Percentiles rank a stretch among this genome's conserved stretches.
These are phyloP conservation scores for Charanyca ferruginea DNA, from an alignment of 2,888 invertebrate genomes.

Conservation along the genomic window DNA sequence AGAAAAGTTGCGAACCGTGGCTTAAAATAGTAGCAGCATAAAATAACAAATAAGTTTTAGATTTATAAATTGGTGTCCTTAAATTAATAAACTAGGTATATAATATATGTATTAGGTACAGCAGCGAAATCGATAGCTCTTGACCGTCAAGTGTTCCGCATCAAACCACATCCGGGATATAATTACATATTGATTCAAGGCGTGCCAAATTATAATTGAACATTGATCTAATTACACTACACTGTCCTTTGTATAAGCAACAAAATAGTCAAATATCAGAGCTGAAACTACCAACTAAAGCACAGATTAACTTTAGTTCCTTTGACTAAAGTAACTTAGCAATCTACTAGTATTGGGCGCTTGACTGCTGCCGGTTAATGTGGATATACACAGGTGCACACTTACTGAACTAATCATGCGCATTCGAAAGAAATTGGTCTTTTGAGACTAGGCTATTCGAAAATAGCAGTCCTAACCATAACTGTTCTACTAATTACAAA, in stretches of 20 bases:
- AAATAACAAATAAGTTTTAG: too few species aligned
- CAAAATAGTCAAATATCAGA: neutral
- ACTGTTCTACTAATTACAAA: conserved; percentile 9
- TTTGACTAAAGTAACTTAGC: neutral
- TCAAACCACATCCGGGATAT: conserved; percentile 49
- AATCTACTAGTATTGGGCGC: neutral
- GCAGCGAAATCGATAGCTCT: conserved; percentile 31
- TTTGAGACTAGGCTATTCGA: neutral
- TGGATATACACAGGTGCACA: neutral
- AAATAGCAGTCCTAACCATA: neutral
- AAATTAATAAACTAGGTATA: too few species aligned
- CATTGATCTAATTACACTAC: conserved; percentile 40
- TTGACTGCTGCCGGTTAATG: neutral
- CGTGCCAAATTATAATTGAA: conserved; percentile 57
- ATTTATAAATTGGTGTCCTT: too few species aligned
- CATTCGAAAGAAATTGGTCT: conserved; percentile 10
- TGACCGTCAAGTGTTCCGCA: conserved; percentile 50
- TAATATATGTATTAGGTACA: conserved; percentile 12
- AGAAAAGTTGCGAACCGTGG: too few species aligned
- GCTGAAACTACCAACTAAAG: too few species aligned
- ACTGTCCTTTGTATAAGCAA: neutral
- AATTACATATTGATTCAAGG: conserved; percentile 49
- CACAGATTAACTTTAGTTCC: too few species aligned
- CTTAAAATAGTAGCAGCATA: too few species aligned
- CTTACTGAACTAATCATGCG: neutral